Evolutionary conservation across 2,797 vertebrate species (phyloP).

Genomic region (Gorsachius magnificus): DNA sequence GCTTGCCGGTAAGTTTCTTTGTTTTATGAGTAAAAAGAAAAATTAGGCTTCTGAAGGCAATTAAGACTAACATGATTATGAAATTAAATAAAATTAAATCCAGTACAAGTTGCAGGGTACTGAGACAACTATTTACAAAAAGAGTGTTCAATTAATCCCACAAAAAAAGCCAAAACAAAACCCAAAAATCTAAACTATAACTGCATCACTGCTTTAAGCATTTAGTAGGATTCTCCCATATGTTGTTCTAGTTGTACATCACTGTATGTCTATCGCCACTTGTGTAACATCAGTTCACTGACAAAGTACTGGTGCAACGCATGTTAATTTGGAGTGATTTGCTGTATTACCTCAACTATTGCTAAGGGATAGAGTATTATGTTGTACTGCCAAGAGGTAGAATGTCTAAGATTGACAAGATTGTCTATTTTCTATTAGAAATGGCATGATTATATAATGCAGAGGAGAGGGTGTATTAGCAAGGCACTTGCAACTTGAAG

Average conservation of each 20-base stretch:
- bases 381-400: not conserved
- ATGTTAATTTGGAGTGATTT: not conserved
- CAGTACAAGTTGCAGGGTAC: not conserved
- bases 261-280: not conserved
- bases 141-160: not conserved
- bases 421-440: not conserved
- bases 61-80: not conserved
- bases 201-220: not conserved
- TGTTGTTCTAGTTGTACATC: not conserved
- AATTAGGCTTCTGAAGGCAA: not conserved
- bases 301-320: not conserved
- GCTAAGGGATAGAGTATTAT: not conserved
- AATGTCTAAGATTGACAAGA: not conserved
- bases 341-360: not conserved
- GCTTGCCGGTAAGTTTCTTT: not conserved
- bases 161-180: accelerated
- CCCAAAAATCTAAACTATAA: not conserved
- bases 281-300: not conserved
- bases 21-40: not conserved
- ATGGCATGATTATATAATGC: not conserved
- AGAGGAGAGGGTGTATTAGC: not conserved
- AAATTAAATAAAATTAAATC: not conserved
- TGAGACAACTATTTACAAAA: not conserved
- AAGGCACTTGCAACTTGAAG: not conserved
- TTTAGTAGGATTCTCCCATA: not conserved